phyloP scores from a whole-genome alignment of 2,888 invertebrate species.

The Micoletzkya japonica region DNA sequence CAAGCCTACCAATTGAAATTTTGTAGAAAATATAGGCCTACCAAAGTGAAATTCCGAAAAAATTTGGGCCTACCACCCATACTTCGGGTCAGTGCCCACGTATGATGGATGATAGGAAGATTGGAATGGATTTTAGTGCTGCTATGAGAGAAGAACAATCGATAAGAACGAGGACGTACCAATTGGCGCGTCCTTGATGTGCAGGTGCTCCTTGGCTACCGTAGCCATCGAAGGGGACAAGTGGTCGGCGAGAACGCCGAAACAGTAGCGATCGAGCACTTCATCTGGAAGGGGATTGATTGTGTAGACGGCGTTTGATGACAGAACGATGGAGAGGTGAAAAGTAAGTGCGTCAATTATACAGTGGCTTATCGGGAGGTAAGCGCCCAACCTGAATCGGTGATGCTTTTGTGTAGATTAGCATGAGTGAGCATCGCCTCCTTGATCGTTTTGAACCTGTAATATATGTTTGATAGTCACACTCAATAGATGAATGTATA shows the following conservation, averaged over 20 bases:
- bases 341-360: too few relatives aligned
- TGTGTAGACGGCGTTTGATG: too few relatives aligned
- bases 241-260: constrained; percentile 40
- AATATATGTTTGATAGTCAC: too few relatives aligned
- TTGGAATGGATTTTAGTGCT: neutral
- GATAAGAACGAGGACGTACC: neutral
- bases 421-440: constrained; percentile 31
- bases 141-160: neutral
- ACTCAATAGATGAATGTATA: too few relatives aligned
- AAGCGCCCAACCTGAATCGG: constrained; percentile 35
- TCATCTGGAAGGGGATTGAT: constrained; percentile 15
- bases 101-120: too few relatives aligned
- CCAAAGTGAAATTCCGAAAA: too few relatives aligned
- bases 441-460: constrained; percentile 39
- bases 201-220: constrained; percentile 30
- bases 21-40: too few relatives aligned
- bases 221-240: constrained; percentile 30
- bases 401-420: constrained; percentile 38
- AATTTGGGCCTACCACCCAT: too few relatives aligned
- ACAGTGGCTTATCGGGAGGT: too few relatives aligned
- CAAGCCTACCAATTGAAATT: too few relatives aligned
- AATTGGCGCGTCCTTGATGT: constrained; percentile 34
- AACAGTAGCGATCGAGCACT: constrained; percentile 41
- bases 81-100: too few relatives aligned
- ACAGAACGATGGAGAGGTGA: too few relatives aligned